Base-by-base conservation (phyloP, 1,140 invertebrate genomes). In the Bombus confusus region DNA sequence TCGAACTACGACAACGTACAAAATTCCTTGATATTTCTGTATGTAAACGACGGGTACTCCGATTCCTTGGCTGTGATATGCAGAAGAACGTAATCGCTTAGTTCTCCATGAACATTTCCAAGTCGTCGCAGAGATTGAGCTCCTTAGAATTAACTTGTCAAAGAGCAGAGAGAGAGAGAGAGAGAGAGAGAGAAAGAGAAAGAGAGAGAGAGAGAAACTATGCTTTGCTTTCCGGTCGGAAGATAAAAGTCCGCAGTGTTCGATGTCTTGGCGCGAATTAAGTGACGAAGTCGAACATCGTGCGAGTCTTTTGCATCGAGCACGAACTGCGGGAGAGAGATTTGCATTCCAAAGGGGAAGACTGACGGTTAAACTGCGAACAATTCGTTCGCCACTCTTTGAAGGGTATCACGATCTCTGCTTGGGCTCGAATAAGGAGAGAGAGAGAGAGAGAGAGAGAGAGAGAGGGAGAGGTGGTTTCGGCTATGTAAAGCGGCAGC, bases 271-370 rank as follows among this genome's bases (percentile, higher is more conserved):
- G 2, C 25, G 15, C 57, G 64, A 87, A 83, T 34, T 22, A 34
- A 66, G 75, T 69, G 79, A 72, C 52, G 62, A 28, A 57, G 37
- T 39, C 37, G 68, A 31, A 31, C 34, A 22, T 25, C 47, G 47
- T 52, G 47, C 15, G 47, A 28, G 25, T 72, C 12, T 28, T 72
- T 34, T 43, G 18, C n/a, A 5, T 28, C 41, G 1, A 31, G 28
- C 25, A n/a, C 28, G 8, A 73, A 41, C 8, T 15, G 8, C 39
- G 18, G 37, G 9, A 31, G 28, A 18, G 28, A 57, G 66, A 90
- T 90, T 90, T 87, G 73, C 88, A 87, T 87, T 86, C 69, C 71
- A 87, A 85, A 90, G 86, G 72, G 25, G 37, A 73, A 71, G n/a
- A 57, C 59, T 62, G 18, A 57, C 47, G 64, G 66, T 52, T 78